Base-by-base conservation (phyloP, 2,888 invertebrate genomes). In the Apeira syringaria region DNA sequence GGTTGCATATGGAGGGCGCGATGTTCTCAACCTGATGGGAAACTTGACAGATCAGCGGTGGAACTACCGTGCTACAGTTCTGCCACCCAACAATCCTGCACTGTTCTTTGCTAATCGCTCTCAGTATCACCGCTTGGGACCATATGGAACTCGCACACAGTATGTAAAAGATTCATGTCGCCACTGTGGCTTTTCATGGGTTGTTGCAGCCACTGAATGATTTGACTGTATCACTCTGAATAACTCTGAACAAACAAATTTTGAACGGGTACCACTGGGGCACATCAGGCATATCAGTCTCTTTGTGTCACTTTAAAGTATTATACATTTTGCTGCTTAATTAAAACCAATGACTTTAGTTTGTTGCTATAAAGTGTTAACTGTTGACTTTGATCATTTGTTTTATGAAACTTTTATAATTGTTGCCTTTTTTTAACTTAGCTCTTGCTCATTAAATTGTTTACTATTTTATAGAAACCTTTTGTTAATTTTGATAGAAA, bases 41-140 rank as follows among this genome's bases (percentile, higher is more conserved):
- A 93, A 92, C 61, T 74, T 93, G 53, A 83, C 80, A 13, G 85
- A 90, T 59, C 73, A 83, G 12, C 79, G 81, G 49, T 93, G 92
- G 93, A 89, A 85, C 64, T 87, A 91, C 67, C 87, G 83, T 43
- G 81, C 90, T 33, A 90, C 92, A 5, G 73, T 74, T 59, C 80
- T 93, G 77, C 92, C 92, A 3, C 83, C 90, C 5, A 90, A 91
- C 72, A 91, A 91, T 64, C 87, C 91, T 6, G 77, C 84, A n/a
- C 79, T 90, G 62, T 92, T 91, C 85, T 91, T 92, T 66, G 91
- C 91, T 57, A 93, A 93, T 77, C 91, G 92, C 61, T 92, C 93
- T 29, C 91, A 92, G 73, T 92, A 92, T 61, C 91, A 92, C 71
- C 91, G 92, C 34, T 77, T 92, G 61, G 91, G 91, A 4, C 89